Conservation (phyloP, 1,140 invertebrate genomes). For the Geopemphigus sp. region DNA sequence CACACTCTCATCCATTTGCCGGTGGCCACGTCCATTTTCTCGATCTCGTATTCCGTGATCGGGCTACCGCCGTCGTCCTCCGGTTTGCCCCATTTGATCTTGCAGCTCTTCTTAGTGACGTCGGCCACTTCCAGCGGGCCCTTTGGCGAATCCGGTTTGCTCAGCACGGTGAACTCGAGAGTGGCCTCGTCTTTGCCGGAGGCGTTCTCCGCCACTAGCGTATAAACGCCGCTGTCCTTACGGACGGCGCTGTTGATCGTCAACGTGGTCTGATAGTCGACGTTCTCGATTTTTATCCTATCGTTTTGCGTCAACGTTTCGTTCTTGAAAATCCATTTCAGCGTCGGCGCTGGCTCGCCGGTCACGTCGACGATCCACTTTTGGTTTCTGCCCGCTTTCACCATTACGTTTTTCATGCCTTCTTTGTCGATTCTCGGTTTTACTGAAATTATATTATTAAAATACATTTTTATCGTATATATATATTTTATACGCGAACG, state of each 20-base stretch:
- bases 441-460: conserved; percentile 61
- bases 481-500: no score
- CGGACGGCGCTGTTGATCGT: conserved; percentile 76
- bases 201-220: conserved; percentile 81
- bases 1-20: conserved; percentile 88
- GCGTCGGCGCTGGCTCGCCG: conserved; percentile 83
- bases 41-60: conserved; percentile 91
- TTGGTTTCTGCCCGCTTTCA: conserved; percentile 85
- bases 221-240: conserved; percentile 89
- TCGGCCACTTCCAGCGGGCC: conserved; percentile 86
- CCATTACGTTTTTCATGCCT: conserved; percentile 80
- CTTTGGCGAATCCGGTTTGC: conserved; percentile 76
- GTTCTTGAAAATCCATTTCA: conserved; percentile 84
- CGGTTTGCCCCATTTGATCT: conserved; percentile 85
- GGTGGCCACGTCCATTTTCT: conserved; percentile 88
- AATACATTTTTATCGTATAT: no score
- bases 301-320: conserved; percentile 78
- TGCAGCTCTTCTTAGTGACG: conserved; percentile 81
- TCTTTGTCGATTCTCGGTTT: conserved; percentile 89
- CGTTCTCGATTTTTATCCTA: conserved; percentile 83
- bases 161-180: conserved; percentile 86
- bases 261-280: conserved; percentile 89
- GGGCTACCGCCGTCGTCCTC: conserved; percentile 91
- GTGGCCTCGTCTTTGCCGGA: conserved; percentile 87
- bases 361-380: conserved; percentile 89